Evolutionary conservation across 2,888 invertebrate genomes (phyloP).

Genomic region (Eulithis testata): DNA sequence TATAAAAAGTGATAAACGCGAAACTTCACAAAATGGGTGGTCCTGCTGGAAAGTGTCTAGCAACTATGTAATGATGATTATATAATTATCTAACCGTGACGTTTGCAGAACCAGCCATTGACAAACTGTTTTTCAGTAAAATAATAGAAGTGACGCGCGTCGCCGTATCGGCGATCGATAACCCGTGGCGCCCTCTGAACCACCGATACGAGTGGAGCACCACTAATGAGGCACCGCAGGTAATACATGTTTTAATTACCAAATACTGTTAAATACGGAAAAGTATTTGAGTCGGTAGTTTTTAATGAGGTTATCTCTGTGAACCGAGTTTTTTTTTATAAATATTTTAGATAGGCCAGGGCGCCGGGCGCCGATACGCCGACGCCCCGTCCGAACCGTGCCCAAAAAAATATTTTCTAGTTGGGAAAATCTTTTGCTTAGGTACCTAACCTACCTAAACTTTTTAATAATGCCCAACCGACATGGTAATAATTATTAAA

Average conservation of each 20-base stretch:
- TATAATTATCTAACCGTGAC: no score
- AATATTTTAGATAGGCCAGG: background rate
- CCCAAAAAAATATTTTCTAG: no score
- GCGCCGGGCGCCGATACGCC: no score
- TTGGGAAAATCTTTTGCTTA: no score
- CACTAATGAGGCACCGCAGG: constrained; percentile 30
- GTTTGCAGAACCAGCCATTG: background rate
- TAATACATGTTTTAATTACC: constrained; percentile 17
- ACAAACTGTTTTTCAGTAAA: constrained; percentile 32
- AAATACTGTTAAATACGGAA: constrained; percentile 21
- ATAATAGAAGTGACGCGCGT: constrained; percentile 63
- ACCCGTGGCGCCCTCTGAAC: constrained; percentile 65
- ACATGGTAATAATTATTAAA: no score
- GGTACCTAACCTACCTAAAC: no score
- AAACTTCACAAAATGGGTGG: no score
- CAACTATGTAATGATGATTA: no score
- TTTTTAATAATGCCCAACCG: no score
- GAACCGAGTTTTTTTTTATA: constrained; percentile 12
- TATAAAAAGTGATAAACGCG: no score
- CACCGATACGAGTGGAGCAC: constrained; percentile 61
- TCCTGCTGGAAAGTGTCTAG: no score
- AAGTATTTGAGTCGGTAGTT: constrained; percentile 1
- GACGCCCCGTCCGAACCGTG: no score
- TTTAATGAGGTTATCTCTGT: constrained; percentile 29
- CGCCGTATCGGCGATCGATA: constrained; percentile 63